A percentile compares a stretch with the other conserved stretches of the same genome.
Evolutionary conservation across 2,113 vertebrate genomes (phyloP).

Genomic region (Telmatochromis sp.): DNA sequence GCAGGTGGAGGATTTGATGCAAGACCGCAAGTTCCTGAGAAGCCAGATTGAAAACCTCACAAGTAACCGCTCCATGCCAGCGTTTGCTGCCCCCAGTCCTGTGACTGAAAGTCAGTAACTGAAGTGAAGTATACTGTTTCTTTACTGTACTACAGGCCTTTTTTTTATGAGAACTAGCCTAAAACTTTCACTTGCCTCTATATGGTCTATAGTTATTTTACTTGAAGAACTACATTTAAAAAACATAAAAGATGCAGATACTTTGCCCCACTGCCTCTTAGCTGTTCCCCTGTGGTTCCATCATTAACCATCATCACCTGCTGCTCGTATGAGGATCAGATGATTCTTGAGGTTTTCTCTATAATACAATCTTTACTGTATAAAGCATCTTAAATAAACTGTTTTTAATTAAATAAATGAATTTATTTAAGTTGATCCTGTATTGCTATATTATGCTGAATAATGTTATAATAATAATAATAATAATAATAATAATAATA

Average conservation of each 20-base stretch:
- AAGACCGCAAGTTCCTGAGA: slow-evolving; percentile 72
- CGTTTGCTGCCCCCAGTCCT: slow-evolving; percentile 26
- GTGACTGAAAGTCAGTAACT: slow-evolving; percentile 39
- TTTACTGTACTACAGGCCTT: background rate
- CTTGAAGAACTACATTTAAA: background rate
- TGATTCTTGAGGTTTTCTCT: background rate
- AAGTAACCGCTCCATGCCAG: slow-evolving; percentile 30
- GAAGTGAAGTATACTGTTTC: background rate
- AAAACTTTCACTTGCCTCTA: background rate
- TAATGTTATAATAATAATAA: no score
- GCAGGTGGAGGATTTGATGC: slow-evolving; percentile 72
- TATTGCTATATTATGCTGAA: no score
- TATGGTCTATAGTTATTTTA: background rate
- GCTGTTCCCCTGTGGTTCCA: background rate
- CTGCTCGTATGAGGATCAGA: background rate
- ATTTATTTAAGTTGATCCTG: no score
- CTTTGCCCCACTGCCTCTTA: background rate
- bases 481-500: background rate
- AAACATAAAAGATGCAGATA: background rate
- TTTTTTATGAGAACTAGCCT: background rate
- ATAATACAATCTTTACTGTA: background rate
- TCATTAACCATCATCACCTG: background rate
- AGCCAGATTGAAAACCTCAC: slow-evolving; percentile 72
- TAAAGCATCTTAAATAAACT: background rate
- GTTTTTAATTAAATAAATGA: no score